These are phyloP conservation scores for Mobula hypostoma DNA, from an alignment of 2,113 vertebrate genomes.

Conservation along the genomic window DNA sequence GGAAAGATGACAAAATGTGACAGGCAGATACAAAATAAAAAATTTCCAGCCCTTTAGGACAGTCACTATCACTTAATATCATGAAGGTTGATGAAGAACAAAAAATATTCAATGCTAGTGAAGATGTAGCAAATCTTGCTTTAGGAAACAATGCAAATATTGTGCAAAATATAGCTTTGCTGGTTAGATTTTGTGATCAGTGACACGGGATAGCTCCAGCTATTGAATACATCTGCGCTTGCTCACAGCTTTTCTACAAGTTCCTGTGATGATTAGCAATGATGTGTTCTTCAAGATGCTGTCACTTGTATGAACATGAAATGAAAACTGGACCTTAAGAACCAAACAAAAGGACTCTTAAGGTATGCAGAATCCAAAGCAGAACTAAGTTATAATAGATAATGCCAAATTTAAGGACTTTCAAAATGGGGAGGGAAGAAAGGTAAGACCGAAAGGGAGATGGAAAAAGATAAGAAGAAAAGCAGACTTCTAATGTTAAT, in stretches of 20 bases:
- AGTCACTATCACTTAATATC: conserved; percentile 45
- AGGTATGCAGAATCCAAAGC: too few species aligned
- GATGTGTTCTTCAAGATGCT: too few species aligned
- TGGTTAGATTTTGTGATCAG: not conserved
- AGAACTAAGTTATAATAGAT: too few species aligned
- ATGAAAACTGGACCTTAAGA: too few species aligned
- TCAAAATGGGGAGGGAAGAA: not conserved
- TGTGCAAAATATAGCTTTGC: not conserved
- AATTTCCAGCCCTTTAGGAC: conserved; percentile 44
- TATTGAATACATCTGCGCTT: not conserved
- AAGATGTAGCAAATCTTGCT: not conserved
- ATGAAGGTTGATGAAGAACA: conserved; percentile 35
- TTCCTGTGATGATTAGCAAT: not conserved
- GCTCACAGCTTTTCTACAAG: not conserved
- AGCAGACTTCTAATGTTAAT: not conserved
- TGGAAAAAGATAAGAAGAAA: not conserved
- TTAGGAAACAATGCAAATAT: not conserved
- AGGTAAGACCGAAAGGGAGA: not conserved
- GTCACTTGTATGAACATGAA: too few species aligned
- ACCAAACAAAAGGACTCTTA: too few species aligned
- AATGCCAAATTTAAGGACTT: too few species aligned
- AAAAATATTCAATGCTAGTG: not conserved
- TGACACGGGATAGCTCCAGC: not conserved
- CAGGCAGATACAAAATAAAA: conserved; percentile 42
- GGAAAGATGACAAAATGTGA: conserved; percentile 45